phyloP scores from a whole-genome alignment of 2,888 invertebrate species.

The Sphaeridia pumilis region DNA sequence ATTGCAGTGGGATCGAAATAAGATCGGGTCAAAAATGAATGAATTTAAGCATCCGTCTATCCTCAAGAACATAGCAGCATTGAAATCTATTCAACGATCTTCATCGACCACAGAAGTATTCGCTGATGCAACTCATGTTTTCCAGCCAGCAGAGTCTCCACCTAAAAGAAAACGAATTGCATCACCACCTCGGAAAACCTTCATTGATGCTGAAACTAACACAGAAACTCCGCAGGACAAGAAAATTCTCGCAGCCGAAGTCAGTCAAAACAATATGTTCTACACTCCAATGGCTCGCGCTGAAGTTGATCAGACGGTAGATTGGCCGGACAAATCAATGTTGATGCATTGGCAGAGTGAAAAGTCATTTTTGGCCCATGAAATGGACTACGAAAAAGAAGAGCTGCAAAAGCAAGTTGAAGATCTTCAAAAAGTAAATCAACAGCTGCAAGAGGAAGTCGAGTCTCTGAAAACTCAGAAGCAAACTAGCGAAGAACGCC shows the following conservation, averaged over 20 bases:
- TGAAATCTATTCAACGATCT: too few species aligned
- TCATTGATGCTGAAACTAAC: neutral
- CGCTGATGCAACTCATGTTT: neutral
- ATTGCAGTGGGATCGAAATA: neutral
- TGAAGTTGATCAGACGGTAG: neutral
- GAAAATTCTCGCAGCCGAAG: neutral
- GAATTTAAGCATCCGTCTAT: neutral
- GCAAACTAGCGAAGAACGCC: too few species aligned
- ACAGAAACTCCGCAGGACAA: neutral
- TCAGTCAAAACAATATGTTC: neutral
- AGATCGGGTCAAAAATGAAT: neutral
- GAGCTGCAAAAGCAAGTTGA: neutral
- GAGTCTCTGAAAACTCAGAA: neutral
- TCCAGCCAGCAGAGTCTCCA: neutral
- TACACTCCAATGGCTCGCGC: too few species aligned
- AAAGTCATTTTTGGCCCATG: conserved; percentile 20
- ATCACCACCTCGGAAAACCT: neutral
- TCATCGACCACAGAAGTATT: too few species aligned
- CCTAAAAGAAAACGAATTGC: neutral
- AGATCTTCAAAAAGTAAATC: neutral
- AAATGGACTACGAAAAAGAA: conserved; percentile 6
- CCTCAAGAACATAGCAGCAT: neutral
- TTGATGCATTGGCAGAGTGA: conserved; percentile 15
- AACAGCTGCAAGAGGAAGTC: neutral
- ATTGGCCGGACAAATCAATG: neutral